Evolutionary conservation across 2,888 invertebrate genomes (phyloP).

Genomic region (Pseudoips prasinana): DNA sequence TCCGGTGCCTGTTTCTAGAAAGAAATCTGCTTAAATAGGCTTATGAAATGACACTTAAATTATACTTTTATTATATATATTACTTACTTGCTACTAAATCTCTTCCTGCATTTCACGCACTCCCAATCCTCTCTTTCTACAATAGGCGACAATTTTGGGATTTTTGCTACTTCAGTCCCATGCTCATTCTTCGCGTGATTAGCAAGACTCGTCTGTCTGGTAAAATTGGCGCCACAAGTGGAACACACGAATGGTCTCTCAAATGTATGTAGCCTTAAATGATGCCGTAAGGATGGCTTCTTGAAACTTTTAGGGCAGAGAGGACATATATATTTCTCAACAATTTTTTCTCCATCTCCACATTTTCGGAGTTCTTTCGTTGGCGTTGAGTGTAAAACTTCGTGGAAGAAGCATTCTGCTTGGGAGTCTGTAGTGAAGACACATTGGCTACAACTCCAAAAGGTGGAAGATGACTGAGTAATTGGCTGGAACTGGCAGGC

Average conservation of each 20-base stretch:
- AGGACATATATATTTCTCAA: slow-evolving; percentile 84
- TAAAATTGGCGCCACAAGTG: slow-evolving; percentile 84
- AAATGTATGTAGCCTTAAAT: slow-evolving; percentile 87
- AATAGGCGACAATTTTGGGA: slow-evolving; percentile 26
- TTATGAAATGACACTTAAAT: too few species aligned
- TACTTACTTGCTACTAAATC: slow-evolving; percentile 53
- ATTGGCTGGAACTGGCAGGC: slow-evolving; percentile 72
- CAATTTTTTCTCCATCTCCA: slow-evolving; percentile 44
- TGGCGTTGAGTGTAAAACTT: slow-evolving; percentile 84
- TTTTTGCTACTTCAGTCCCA: slow-evolving; percentile 37
- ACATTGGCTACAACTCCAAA: slow-evolving; percentile 83
- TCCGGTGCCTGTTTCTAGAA: too few species aligned
- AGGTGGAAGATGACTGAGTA: slow-evolving; percentile 42
- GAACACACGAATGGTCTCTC: slow-evolving; percentile 87
- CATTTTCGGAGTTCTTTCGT: slow-evolving; percentile 42
- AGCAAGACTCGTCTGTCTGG: slow-evolving; percentile 84
- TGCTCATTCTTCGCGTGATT: slow-evolving; percentile 83
- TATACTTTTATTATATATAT: not conserved
- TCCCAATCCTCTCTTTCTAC: slow-evolving; percentile 36
- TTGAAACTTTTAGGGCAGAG: slow-evolving; percentile 84
- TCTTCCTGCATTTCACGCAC: slow-evolving; percentile 50
- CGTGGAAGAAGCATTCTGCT: slow-evolving; percentile 88
- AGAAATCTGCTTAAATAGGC: too few species aligned
- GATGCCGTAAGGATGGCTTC: slow-evolving; percentile 85
- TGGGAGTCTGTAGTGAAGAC: slow-evolving; percentile 84